Percentiles rank a stretch among this genome's conserved stretches.
Evolutionary conservation across 2,888 invertebrate species (phyloP).

Genomic region (Polylopha cassiicola): DNA sequence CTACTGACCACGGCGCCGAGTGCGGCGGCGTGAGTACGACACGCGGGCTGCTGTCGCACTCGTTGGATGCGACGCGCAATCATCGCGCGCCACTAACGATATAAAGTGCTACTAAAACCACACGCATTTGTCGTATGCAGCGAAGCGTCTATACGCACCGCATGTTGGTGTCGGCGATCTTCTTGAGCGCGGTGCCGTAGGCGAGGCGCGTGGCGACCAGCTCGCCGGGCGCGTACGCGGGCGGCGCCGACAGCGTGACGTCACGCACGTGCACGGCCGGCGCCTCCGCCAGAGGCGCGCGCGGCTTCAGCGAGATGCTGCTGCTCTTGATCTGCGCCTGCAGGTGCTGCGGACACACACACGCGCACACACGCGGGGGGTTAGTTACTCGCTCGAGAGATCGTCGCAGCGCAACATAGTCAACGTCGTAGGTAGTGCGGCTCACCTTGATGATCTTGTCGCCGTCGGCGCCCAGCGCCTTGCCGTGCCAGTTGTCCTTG

Average conservation of each 20-base stretch:
- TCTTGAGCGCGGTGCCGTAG: constrained; percentile 95
- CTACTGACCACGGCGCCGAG: constrained; percentile 18
- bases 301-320: constrained; percentile 78
- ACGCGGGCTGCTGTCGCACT: constrained; percentile 11
- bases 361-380: too few relatives aligned
- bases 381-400: too few relatives aligned
- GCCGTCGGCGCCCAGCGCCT: constrained; percentile 91
- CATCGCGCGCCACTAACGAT: background rate
- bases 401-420: too few relatives aligned
- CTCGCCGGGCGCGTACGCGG: constrained; percentile 87
- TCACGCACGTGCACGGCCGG: constrained; percentile 80
- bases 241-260: constrained; percentile 86
- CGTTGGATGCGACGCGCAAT: constrained; percentile 2
- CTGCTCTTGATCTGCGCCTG: constrained; percentile 82
- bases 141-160: constrained; percentile 35
- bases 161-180: constrained; percentile 84
- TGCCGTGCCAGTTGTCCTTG: constrained; percentile 98
- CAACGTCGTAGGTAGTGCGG: background rate
- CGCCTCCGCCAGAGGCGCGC: constrained; percentile 82
- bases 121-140: background rate
- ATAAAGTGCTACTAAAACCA: background rate
- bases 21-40: constrained; percentile 16
- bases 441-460: constrained; percentile 79
- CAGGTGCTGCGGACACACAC: constrained; percentile 68
- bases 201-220: constrained; percentile 92